Base-by-base conservation (phyloP, 2,797 vertebrate species). In the Rhincodon typus region DNA sequence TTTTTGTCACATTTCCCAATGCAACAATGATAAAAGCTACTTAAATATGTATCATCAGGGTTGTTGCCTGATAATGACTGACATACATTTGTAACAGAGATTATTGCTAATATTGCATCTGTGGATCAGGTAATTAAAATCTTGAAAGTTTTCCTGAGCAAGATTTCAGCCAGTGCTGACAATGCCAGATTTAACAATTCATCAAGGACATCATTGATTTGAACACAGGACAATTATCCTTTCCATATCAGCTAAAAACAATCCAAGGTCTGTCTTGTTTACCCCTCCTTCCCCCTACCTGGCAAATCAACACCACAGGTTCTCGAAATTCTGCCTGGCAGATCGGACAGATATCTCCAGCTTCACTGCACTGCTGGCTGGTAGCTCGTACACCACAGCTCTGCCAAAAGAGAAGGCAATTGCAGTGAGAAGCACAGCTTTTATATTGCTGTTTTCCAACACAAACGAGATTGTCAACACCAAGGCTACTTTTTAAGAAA, bases 321-420 rank as follows among this genome's bases (percentile, higher is more conserved):
- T 99, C 99, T 97, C 98, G 98, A 98, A 99, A 99, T 96, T 99
- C 98, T 0, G 98, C 98, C 97, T 99, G 99, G 97, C 99, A 99
- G 96, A 99, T 99, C 95, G 99, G 98, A 95, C 99, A 99, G 97
- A 99, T 97, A 21, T 99, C 98, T 0, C 99, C 99, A 0, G 98
- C 99, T 97, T 99, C 99, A 1, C 97, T 98, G 97, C 99, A 99
- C 97, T 99, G 99, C 97, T 99, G 99, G 96, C 97, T 98, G 66
- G 98, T 99, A 67, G 99, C 99, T 96, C 98, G 98, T 96, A 98
- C 98, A 13, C 99, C 99, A 0, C 98, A 99, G 96, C 97, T 99
- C 99, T 99, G 97, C 13, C 94, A 23, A 84, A 67, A 69, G 46
- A 53, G 95, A 57, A 95, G 87, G 10, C 70, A 42, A n/a, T 12